Evolutionary conservation across 2,113 vertebrate species (phyloP).

Genomic region (Nothoprocta pentlandii): DNA sequence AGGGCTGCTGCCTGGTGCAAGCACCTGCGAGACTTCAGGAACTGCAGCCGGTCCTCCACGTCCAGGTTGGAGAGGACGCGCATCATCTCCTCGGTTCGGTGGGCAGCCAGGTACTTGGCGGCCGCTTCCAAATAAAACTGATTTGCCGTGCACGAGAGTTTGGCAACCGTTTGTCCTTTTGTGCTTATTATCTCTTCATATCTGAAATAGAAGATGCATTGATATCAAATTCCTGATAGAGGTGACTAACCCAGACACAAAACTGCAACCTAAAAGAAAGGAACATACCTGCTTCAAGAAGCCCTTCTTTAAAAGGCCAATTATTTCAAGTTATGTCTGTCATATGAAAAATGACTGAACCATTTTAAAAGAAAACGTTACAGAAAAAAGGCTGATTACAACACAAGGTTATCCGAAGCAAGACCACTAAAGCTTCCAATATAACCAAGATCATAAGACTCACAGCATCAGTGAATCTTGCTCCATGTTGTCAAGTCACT

Average conservation of each 20-base stretch:
- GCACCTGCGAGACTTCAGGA: slow-evolving; percentile 78
- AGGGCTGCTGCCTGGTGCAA: slow-evolving; percentile 78
- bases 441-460: background rate
- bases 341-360: background rate
- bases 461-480: background rate
- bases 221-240: background rate
- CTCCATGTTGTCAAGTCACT: background rate
- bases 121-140: slow-evolving; percentile 84
- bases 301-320: background rate
- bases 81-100: slow-evolving; percentile 79
- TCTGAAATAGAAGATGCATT: slow-evolving; percentile 46
- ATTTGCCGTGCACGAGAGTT: slow-evolving; percentile 77
- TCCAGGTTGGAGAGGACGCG: slow-evolving; percentile 79
- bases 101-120: slow-evolving; percentile 77
- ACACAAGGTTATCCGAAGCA: background rate
- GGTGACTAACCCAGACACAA: background rate
- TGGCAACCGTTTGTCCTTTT: slow-evolving; percentile 59
- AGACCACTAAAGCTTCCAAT: background rate
- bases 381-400: background rate
- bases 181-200: slow-evolving; percentile 71
- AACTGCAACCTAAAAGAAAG: background rate
- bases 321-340: background rate
- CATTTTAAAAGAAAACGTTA: background rate
- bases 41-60: slow-evolving; percentile 81
- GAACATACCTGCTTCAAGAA: background rate